Evolutionary conservation across 2,888 invertebrate species (phyloP).

Genomic region (Netelia fuscicornis): DNA sequence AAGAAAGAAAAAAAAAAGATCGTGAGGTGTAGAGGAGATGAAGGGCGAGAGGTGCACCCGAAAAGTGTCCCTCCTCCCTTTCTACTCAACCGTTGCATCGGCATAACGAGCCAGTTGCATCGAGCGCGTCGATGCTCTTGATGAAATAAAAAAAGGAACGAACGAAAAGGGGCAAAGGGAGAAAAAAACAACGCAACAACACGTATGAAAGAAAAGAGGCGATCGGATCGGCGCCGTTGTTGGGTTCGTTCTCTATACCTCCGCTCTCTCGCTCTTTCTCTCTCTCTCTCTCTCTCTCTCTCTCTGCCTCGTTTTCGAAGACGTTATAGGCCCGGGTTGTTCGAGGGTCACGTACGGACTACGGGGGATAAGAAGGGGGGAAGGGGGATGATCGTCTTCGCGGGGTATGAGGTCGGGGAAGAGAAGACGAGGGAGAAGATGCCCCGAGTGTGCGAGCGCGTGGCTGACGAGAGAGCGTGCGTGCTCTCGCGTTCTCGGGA

Average conservation of each 20-base stretch:
- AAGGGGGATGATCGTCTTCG: conserved; percentile 43
- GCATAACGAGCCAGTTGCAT: conserved; percentile 66
- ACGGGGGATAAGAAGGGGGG: conserved; percentile 58
- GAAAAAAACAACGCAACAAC: conserved; percentile 34
- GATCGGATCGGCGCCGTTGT: conserved; percentile 67
- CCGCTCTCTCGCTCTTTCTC: neutral
- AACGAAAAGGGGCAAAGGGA: conserved; percentile 16
- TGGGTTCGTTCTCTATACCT: conserved; percentile 43
- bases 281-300: conserved; percentile 11
- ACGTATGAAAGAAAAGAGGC: conserved; percentile 58
- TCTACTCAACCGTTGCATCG: conserved; percentile 46
- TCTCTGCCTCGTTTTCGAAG: conserved; percentile 45
- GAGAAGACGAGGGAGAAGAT: neutral
- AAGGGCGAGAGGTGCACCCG: conserved; percentile 49
- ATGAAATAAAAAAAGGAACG: conserved; percentile 45
- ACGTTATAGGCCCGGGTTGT: conserved; percentile 66
- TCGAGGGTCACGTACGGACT: conserved; percentile 67
- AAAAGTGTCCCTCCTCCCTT: conserved; percentile 60
- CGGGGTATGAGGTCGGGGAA: conserved; percentile 21
- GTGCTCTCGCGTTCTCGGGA: conserved; percentile 55
- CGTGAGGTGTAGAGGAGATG: conserved; percentile 11
- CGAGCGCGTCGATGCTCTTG: conserved; percentile 63
- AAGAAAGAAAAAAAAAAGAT: conserved; percentile 10
- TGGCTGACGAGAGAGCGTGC: conserved; percentile 66
- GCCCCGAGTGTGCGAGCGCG: conserved; percentile 62